phyloP scores from a whole-genome alignment of 2,888 invertebrate genomes.

The Lumbricus terrestris region DNA sequence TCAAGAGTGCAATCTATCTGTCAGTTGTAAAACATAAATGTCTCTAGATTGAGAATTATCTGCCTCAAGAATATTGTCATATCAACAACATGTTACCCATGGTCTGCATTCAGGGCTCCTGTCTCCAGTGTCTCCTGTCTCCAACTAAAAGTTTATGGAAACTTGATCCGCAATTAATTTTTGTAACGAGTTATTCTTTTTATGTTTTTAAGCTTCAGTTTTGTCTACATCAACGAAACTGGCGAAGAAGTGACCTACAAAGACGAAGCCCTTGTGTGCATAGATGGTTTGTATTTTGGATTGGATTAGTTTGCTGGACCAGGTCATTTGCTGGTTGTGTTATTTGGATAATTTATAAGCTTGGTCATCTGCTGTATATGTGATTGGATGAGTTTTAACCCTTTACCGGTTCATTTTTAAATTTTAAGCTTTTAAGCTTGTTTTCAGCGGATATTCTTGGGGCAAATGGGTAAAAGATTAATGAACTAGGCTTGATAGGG shows the following conservation, averaged over 20 bases:
- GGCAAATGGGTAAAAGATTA: too few relatives aligned
- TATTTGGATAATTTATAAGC: neutral
- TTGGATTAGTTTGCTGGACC: neutral
- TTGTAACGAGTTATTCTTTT: neutral
- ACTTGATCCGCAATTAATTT: neutral
- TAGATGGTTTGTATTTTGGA: slow-evolving; percentile 44
- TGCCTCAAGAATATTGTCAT: too few relatives aligned
- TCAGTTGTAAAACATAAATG: too few relatives aligned
- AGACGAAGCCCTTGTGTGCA: slow-evolving; percentile 46
- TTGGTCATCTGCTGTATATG: slow-evolving; percentile 33
- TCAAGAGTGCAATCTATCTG: too few relatives aligned
- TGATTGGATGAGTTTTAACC: neutral
- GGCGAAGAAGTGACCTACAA: slow-evolving; percentile 41
- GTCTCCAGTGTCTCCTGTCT: too few relatives aligned
- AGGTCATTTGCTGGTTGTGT: neutral
- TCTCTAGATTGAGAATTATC: too few relatives aligned
- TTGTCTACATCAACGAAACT: slow-evolving; percentile 45
- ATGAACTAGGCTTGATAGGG: neutral
- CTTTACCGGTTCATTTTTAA: too few relatives aligned
- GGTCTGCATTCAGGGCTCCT: too few relatives aligned
- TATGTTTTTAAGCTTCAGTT: slow-evolving; percentile 36
- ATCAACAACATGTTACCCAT: too few relatives aligned
- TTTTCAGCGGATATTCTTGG: too few relatives aligned
- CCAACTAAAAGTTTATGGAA: too few relatives aligned
- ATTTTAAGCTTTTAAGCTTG: too few relatives aligned